Percentiles rank a stretch among this genome's conserved stretches.
Evolutionary conservation across 2,888 invertebrate genomes (phyloP).

Genomic region (Acleris cristana): DNA sequence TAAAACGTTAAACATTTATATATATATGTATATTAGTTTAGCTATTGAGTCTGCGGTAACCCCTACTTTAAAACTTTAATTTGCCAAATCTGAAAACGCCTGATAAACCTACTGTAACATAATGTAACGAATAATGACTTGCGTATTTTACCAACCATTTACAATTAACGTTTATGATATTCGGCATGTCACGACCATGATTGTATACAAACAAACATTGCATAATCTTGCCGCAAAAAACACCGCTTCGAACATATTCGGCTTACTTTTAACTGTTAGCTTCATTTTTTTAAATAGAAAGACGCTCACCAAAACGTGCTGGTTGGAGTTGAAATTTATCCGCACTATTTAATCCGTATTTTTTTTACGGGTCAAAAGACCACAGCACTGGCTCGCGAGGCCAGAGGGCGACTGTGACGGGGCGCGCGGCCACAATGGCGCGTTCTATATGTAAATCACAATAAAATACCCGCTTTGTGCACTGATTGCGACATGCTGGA

Average conservation of each 20-base stretch:
- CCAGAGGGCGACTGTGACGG: constrained; percentile 77
- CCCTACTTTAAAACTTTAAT: too few species aligned
- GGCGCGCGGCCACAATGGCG: constrained; percentile 72
- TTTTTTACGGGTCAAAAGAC: constrained; percentile 56
- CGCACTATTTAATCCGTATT: constrained; percentile 35
- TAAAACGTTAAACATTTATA: too few species aligned
- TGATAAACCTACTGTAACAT: too few species aligned
- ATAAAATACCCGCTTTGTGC: constrained; percentile 80
- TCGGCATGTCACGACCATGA: background rate
- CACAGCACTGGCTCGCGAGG: constrained; percentile 63
- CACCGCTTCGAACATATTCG: background rate
- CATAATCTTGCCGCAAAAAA: background rate
- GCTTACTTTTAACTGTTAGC: background rate
- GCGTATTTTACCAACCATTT: too few species aligned
- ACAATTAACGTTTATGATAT: background rate
- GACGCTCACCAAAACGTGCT: constrained; percentile 16
- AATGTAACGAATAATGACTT: too few species aligned
- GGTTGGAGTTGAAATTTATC: constrained; percentile 4
- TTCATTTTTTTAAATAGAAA: background rate
- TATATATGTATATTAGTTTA: too few species aligned
- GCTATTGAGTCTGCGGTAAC: too few species aligned
- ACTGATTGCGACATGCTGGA: constrained; percentile 78
- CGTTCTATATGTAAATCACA: constrained; percentile 80
- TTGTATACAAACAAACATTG: constrained; percentile 31
- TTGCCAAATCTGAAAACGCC: too few species aligned